Evolutionary conservation across 2,797 vertebrate species (phyloP), one percentile per base, ranked within the genome.

Genomic region (Macropodus opercularis): DNA sequence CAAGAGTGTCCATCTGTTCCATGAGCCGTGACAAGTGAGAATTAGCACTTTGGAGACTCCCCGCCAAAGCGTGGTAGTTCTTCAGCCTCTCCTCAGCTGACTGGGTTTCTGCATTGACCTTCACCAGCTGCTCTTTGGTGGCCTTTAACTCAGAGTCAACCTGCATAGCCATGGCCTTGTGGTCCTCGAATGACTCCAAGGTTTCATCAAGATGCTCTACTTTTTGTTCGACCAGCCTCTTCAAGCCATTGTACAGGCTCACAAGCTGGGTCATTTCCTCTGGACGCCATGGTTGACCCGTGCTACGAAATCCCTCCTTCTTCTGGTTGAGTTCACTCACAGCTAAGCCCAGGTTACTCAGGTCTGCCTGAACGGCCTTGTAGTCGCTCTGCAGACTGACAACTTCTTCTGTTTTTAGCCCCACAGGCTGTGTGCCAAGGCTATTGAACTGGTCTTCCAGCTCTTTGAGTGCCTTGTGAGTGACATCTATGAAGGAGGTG

Each of bases 241-340:
- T 95, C 22, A 99, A 81, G 58, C 91, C 93, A 7, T 94, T 92
- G 85, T 96, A 95, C 0, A 94, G 80, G 0, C 93, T 90, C 31
- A 92, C 87, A 1, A 98, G 92, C 60, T 92, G 92, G 23, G 94
- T 91, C 94, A 96, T 96, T 77, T 95, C 93, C 51, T 98, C 95
- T 0, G 95, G 90, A 11, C 94, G 88, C 95, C 97, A 99, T 0
- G 96, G 96, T 42, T 98, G 97, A 14, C 98, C 98, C 0, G 94
- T 95, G 88, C 95, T 98, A 1, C 95, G 93, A 65, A 99, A 98
- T 50, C 94, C 93, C 71, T 98, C 97, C 72, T 98, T 98, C 87
- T 98, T 98, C 84, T 96, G 94, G 86, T 96, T 97, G 59, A 99
- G 89, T 43, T 98, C 95, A 21, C 93, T 94, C 57, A 98, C 90